Percentiles rank a stretch among this genome's conserved stretches.
Conservation (phyloP, 2,888 invertebrate species). For the Plagodis pulveraria region DNA sequence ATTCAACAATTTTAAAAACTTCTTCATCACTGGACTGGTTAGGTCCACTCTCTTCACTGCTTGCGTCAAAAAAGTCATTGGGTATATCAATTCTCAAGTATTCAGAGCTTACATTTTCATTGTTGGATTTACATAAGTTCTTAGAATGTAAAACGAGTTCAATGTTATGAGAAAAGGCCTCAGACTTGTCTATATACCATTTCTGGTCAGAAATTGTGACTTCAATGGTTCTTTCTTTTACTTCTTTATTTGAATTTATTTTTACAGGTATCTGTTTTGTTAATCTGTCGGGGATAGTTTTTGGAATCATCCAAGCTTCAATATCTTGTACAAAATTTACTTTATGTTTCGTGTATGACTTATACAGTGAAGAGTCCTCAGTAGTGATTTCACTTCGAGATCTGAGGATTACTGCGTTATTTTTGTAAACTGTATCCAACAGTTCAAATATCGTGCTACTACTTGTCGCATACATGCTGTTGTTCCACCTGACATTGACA, state of each 20-base stretch:
- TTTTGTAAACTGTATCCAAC: constrained; percentile 63
- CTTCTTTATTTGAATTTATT: constrained; percentile 9
- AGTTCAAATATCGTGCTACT: constrained; percentile 68
- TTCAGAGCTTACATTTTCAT: constrained; percentile 52
- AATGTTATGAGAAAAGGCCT: constrained; percentile 62
- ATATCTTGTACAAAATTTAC: constrained; percentile 62
- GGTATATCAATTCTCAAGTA: constrained; percentile 69
- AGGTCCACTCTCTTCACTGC: constrained; percentile 45
- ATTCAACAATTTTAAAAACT: constrained; percentile 71
- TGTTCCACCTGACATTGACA: constrained; percentile 69
- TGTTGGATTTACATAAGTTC: constrained; percentile 43
- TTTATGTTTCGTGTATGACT: constrained; percentile 46
- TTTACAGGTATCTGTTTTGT: constrained; percentile 31
- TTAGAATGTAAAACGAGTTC: constrained; percentile 63
- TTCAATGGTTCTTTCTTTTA: constrained; percentile 45
- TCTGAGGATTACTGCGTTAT: constrained; percentile 52
- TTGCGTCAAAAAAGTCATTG: constrained; percentile 63
- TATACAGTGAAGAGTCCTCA: constrained; percentile 49
- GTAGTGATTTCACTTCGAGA: constrained; percentile 62
- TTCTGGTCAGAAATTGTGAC: constrained; percentile 55
- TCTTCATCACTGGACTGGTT: constrained; percentile 64
- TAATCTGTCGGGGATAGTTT: constrained; percentile 48
- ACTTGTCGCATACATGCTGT: constrained; percentile 61
- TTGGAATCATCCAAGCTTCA: constrained; percentile 73
- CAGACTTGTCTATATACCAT: constrained; percentile 64